Evolutionary conservation across 1,140 invertebrate species (phyloP).

Genomic region (Berghia stephanieae): DNA sequence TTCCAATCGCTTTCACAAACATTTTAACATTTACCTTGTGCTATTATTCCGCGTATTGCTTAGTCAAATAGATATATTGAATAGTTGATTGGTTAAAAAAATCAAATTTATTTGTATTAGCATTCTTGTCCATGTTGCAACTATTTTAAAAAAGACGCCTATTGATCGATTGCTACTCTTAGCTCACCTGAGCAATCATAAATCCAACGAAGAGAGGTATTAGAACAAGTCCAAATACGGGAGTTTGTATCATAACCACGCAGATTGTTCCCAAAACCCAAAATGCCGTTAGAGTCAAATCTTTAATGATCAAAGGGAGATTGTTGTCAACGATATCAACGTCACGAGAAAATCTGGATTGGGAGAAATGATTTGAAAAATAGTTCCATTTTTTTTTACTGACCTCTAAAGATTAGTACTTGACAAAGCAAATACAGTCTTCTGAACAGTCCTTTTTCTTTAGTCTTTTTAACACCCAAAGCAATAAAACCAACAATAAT

Average conservation of each 20-base stretch:
- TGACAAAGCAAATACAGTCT: no score
- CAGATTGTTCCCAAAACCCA: constrained; percentile 86
- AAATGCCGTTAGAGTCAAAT: constrained; percentile 63
- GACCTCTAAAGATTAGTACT: neutral
- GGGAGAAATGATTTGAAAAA: neutral
- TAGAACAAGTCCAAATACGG: constrained; percentile 66
- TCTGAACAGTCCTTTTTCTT: no score
- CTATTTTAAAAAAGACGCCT: neutral
- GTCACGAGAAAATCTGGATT: constrained; percentile 19
- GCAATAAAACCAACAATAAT: no score
- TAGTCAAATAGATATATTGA: neutral
- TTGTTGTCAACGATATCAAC: constrained; percentile 46
- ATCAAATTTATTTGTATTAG: neutral
- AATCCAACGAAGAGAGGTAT: constrained; percentile 37
- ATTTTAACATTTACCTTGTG: no score
- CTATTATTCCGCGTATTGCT: no score
- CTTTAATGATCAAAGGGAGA: constrained; percentile 49
- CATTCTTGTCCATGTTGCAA: neutral
- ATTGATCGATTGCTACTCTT: neutral
- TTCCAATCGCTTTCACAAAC: no score
- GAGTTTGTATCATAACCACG: constrained; percentile 67
- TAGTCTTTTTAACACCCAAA: no score
- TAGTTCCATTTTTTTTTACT: neutral
- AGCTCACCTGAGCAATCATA: constrained; percentile 35
- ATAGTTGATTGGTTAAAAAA: neutral